Evolutionary conservation across 2,888 invertebrate genomes (phyloP), one percentile per base, ranked within the genome.

Genomic region (Megamerina dolium): DNA sequence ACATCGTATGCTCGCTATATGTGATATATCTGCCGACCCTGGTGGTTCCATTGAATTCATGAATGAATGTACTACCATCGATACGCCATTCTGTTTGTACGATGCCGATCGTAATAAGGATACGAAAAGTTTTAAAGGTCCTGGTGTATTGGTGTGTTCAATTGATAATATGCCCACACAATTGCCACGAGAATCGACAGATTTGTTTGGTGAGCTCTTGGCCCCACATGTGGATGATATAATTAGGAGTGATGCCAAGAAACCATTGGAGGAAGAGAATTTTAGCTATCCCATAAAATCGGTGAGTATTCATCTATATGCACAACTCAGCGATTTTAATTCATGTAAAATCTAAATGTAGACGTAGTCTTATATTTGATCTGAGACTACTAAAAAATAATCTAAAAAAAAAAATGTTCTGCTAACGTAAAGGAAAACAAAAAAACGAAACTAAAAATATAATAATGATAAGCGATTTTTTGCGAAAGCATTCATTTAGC

Each of bases 81-180:
- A 99, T 65, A 95, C 92, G 3, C 99, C 99, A 0, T 99, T 99
- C 74, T 95, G 94, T 65, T 78, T 99, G n/a, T 99, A 99, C 66
- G 97, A 99, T 65, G 97, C 99, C 5, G 95, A 99, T 68, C 82
- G 94, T 48, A 96, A 99, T 68, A 94, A 93, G 70, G 94, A 94
- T 59, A 91, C 89, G 0, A 95, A 95, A 62, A 87, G 91, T 69
- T 95, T 95, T 73, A 90, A 88, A 69, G 96, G 96, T 0, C 88
- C 93, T 0, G 99, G 99, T 16, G 95, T 99, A 2, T 73, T 99
- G 39, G 96, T 99, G n/a, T 99, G 99, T 66, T 96, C 96, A 13
- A 99, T 99, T 55, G 99, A 99, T 73, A 99, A 99, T 73, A 99
- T 99, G 99, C 99, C 99, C 1, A 99, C 99, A 0, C 99, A 99